These are phyloP conservation scores for Zosterops pallidus DNA, from an alignment of 2,113 vertebrate species.

Conservation along the genomic window DNA sequence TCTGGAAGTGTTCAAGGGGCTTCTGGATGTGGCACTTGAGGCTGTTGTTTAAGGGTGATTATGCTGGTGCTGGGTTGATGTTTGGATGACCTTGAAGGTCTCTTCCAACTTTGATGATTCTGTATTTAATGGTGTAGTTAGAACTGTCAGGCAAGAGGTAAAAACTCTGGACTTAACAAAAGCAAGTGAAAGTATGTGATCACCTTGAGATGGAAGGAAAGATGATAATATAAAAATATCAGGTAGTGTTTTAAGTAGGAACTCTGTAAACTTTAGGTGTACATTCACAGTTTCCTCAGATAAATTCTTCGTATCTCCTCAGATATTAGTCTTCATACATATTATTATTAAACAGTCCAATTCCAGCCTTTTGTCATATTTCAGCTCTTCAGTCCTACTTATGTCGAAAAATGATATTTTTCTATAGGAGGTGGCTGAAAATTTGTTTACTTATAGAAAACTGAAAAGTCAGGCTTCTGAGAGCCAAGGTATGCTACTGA, in stretches of 20 bases:
- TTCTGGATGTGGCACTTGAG: neutral
- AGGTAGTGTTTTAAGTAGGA: neutral
- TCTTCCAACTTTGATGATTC: neutral
- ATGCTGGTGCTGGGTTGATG: neutral
- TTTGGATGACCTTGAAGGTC: neutral
- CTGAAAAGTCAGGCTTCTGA: neutral
- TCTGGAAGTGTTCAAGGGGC: neutral
- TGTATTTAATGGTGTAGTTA: neutral
- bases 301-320: neutral
- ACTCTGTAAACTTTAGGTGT: neutral
- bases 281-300: neutral
- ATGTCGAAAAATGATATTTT: neutral
- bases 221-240: neutral
- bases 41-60: neutral
- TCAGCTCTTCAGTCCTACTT: neutral
- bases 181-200: neutral
- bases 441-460: neutral
- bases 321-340: neutral
- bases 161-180: neutral
- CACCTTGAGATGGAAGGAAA: neutral
- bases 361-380: neutral
- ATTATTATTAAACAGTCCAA: neutral
- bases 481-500: accelerated
- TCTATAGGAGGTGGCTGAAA: neutral
- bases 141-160: neutral